phyloP scores from a whole-genome alignment of 1,140 invertebrate species.

The Melanaphis sacchari region DNA sequence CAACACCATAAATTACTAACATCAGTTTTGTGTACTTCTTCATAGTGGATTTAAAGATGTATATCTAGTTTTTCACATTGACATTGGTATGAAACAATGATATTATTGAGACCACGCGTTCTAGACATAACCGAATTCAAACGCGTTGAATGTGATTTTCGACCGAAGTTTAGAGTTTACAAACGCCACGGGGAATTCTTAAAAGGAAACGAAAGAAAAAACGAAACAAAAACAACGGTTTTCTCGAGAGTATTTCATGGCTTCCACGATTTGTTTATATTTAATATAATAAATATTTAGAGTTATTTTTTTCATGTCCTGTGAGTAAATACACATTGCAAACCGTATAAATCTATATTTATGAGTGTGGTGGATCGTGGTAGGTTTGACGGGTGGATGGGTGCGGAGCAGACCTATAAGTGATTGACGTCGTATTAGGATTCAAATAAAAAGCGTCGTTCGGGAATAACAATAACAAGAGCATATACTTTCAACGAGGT shows the following conservation, averaged over 20 bases:
- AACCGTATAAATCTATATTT: constrained; percentile 16
- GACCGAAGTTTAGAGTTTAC: not conserved
- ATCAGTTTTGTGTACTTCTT: not conserved
- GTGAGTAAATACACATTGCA: not conserved
- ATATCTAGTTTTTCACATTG: not conserved
- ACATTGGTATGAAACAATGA: not conserved
- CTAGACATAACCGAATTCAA: not conserved
- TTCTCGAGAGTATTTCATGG: not conserved
- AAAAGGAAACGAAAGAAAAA: not conserved
- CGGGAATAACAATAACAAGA: constrained; percentile 34
- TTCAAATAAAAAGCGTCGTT: constrained; percentile 35
- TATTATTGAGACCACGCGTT: not conserved
- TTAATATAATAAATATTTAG: not conserved
- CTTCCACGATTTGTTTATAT: constrained; percentile 5
- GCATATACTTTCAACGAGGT: not conserved
- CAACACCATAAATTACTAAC: not conserved
- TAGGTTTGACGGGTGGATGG: not conserved
- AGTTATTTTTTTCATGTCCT: not conserved
- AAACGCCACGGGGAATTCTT: not conserved
- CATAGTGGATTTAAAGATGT: not conserved
- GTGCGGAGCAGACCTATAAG: not conserved
- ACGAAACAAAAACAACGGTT: not conserved
- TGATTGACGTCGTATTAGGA: constrained; percentile 50
- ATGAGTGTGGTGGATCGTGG: not conserved
- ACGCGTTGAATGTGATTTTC: not conserved